Evolutionary conservation across 2,888 invertebrate genomes (phyloP).

Genomic region (Tyria jacobaeae): DNA sequence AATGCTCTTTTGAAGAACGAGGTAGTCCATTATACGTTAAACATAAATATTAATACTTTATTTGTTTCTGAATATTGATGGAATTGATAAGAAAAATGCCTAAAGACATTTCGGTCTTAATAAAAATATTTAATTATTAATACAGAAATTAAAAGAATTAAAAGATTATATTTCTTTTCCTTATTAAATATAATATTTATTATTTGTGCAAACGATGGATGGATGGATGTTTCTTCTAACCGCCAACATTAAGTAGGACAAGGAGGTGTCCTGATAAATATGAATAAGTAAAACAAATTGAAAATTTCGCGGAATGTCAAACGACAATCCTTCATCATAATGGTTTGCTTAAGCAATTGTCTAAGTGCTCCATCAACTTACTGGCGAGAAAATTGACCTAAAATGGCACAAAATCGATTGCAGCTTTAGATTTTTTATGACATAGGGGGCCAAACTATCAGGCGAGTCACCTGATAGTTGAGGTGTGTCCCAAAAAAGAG

Average conservation of each 20-base stretch:
- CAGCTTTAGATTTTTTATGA: not conserved
- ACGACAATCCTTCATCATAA: constrained; percentile 22
- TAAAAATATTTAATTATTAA: not conserved
- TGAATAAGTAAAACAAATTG: constrained; percentile 23
- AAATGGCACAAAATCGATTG: constrained; percentile 15
- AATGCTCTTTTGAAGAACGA: not conserved
- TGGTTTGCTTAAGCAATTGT: constrained; percentile 20
- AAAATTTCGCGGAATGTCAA: constrained; percentile 12
- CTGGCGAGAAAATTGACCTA: constrained; percentile 9
- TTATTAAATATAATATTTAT: too few species aligned
- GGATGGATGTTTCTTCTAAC: too few species aligned
- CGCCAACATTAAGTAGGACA: constrained; percentile 13
- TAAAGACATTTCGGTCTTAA: not conserved
- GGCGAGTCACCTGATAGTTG: too few species aligned
- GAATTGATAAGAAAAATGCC: not conserved
- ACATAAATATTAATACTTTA: too few species aligned
- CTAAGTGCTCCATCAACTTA: constrained; percentile 14
- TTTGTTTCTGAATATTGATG: not conserved
- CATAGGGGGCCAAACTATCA: too few species aligned
- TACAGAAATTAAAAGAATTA: not conserved
- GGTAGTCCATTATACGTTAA: not conserved
- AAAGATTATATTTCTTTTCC: too few species aligned
- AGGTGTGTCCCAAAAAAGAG: too few species aligned
- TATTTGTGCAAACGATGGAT: too few species aligned
- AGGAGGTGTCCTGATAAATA: constrained; percentile 18